Evolutionary conservation across 1,140 invertebrate genomes (phyloP).

Genomic region (Lerema accius): DNA sequence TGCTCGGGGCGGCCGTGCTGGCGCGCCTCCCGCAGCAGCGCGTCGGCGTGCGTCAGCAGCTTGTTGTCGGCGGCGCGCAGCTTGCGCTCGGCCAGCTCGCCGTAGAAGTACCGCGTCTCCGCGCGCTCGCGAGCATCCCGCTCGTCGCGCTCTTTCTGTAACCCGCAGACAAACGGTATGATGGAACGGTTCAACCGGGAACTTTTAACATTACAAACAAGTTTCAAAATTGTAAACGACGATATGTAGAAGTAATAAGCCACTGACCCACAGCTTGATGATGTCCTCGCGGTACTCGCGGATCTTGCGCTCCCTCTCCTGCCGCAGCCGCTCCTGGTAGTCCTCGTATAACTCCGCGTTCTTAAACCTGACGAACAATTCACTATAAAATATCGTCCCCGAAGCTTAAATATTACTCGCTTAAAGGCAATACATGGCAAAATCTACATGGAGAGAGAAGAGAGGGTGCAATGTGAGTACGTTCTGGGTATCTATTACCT

Average conservation of each 20-base stretch:
- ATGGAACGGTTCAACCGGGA: no score
- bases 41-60: slow-evolving; percentile 55
- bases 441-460: no score
- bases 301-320: slow-evolving; percentile 59
- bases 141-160: slow-evolving; percentile 63
- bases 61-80: slow-evolving; percentile 65
- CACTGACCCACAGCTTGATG: slow-evolving; percentile 63
- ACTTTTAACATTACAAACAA: no score
- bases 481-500: no score
- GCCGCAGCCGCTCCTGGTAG: slow-evolving; percentile 52
- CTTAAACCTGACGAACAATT: slow-evolving; percentile 61
- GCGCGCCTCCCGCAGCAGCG: slow-evolving; percentile 59
- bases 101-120: slow-evolving; percentile 68
- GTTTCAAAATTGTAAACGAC: no score
- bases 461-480: no score
- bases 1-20: slow-evolving; percentile 44
- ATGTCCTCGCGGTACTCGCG: slow-evolving; percentile 66
- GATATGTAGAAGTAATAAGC: no score
- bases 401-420: no score
- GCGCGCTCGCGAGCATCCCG: slow-evolving; percentile 53
- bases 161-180: no score
- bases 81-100: slow-evolving; percentile 54
- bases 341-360: slow-evolving; percentile 71
- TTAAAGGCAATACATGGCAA: no score
- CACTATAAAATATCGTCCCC: no score